Percentiles rank a stretch among this genome's conserved stretches.
phyloP scores from a whole-genome alignment of 1,140 invertebrate species.

The Batillaria attramentaria region DNA sequence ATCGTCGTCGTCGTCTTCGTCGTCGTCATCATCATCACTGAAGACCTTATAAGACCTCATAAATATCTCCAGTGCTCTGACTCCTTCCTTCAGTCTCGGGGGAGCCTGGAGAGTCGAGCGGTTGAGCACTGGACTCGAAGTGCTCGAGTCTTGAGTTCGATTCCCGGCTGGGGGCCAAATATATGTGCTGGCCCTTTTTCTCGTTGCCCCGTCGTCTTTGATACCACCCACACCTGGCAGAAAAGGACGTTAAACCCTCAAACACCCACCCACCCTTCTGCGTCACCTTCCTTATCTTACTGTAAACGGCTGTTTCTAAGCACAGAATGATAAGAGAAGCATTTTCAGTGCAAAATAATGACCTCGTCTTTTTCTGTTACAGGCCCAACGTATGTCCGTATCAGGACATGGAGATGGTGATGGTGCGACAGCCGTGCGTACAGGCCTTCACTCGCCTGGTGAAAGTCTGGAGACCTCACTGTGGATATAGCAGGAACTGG shows the following conservation, averaged over 20 bases:
- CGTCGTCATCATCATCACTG: constrained; percentile 5
- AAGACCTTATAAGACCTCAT: not conserved
- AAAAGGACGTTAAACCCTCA: no score
- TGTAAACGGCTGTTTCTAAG: not conserved
- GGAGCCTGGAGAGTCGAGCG: not conserved
- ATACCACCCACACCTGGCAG: no score
- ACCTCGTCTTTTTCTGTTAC: constrained; percentile 37
- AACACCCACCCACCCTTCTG: not conserved
- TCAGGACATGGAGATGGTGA: constrained; percentile 62
- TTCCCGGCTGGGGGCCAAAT: not conserved
- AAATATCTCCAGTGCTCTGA: not conserved
- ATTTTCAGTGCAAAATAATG: not conserved
- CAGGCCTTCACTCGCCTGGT: constrained; percentile 67
- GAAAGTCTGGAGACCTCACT: constrained; percentile 70
- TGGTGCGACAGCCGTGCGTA: constrained; percentile 63
- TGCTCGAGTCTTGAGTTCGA: not conserved
- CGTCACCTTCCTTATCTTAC: not conserved
- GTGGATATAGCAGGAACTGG: constrained; percentile 66
- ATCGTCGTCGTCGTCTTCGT: not conserved
- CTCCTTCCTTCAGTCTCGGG: not conserved
- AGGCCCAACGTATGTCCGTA: constrained; percentile 71
- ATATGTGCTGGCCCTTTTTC: not conserved
- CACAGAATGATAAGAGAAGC: not conserved
- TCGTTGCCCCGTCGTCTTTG: not conserved
- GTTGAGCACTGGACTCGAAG: not conserved